Evolutionary conservation across 2,113 vertebrate genomes (phyloP), one percentile per base, ranked within the genome.

Genomic region (Silurus asotus): DNA sequence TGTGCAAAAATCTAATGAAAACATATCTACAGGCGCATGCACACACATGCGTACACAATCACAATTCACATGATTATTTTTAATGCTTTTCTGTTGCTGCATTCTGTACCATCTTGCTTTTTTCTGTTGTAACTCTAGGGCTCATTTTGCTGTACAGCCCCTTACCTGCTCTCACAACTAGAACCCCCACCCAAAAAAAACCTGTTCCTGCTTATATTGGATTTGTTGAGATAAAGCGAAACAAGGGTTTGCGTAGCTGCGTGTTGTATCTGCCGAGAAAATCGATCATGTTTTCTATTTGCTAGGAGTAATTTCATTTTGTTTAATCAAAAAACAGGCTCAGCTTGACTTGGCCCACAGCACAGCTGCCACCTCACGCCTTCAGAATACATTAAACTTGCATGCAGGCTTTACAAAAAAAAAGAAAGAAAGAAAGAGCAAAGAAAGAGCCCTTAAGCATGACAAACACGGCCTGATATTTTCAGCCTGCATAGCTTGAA

Each of bases 221-320:
- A 92, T 92, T 91, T 92, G 92, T 90, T 91, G 87, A 91, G 90
- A 93, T 93, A 90, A 91, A 93, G 88, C 69, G 84, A 90, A 93
- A 93, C 89, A 88, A 87, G 90, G 86, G 88, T 90, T 90, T 89
- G 87, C 86, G 58, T 65, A 72, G 90, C 88, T 77, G 88, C 59
- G 79, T 86, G 55, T 82, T 78, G 87, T 88, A 91, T 91, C 92
- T 91, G 88, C 88, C 55, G 84, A 88, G 87, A 91, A 92, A 93
- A 94, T 93, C 93, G 89, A 92, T 93, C 90, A 88, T 89, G 72
- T 89, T 90, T 90, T 89, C 91, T 78, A 88, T 90, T 93, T 86
- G 79, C 87, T 87, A 89, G 89, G 90, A 89, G 91, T 93, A 92
- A 93, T 92, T 91, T 91, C 88, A 93, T 93, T 93, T 94, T 86